Conservation (phyloP, 2,797 vertebrate genomes). For the Chelonia mydas region DNA sequence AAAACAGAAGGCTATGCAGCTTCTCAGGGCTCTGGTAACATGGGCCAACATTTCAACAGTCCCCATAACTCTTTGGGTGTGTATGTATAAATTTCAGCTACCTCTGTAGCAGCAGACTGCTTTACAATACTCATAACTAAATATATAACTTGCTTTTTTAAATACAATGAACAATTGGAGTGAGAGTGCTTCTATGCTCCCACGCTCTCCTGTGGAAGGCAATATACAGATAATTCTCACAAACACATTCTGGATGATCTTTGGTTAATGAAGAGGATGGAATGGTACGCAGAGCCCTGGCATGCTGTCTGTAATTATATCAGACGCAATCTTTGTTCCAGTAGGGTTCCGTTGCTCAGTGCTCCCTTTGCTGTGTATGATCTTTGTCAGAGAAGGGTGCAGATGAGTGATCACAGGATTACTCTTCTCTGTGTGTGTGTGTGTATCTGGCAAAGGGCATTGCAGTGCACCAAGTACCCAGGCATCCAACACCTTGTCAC, state of each 20-base stretch:
- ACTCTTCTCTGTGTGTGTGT: neutral
- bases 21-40: neutral
- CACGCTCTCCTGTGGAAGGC: constrained; percentile 6
- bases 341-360: neutral
- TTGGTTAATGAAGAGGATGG: neutral
- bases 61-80: neutral
- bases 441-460: neutral
- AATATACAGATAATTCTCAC: neutral
- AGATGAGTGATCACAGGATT: neutral
- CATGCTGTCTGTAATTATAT: neutral
- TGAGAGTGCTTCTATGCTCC: neutral
- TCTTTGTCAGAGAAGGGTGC: neutral
- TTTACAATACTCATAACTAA: neutral
- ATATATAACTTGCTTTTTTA: neutral
- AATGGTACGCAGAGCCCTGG: neutral
- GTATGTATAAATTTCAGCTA: neutral
- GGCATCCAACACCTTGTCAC: constrained; percentile 4
- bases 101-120: neutral
- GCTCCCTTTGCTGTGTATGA: neutral
- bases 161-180: neutral
- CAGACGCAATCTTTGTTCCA: neutral
- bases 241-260: constrained; percentile 1
- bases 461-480: neutral
- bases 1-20: neutral
- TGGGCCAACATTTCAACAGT: neutral